Evolutionary conservation across 2,797 vertebrate genomes (phyloP), one percentile per base, ranked within the genome.

Genomic region (Sebastolobus altivelis): DNA sequence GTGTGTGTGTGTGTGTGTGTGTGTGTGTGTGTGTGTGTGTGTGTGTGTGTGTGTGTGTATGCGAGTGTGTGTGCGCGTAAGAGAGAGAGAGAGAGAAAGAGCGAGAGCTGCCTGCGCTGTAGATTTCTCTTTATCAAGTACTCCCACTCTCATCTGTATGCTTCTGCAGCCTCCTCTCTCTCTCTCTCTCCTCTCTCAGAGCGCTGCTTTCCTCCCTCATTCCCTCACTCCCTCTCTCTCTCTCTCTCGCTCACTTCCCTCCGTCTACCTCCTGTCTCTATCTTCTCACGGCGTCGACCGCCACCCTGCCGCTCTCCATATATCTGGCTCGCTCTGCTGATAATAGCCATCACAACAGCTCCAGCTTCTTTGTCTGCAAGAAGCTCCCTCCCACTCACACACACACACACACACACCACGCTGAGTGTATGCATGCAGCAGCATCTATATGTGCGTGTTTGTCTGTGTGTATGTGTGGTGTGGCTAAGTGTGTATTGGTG

Each of bases 61-160:
- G 73, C 25, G 40, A 58, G 76, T 10, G 72, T 29, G 67, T 10
- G 55, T 31, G 75, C 16, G 46, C 22, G 75, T 33, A 22, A 33
- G 16, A 33, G 58, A 33, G 29, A 82, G 75, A 87, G 79, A 73
- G 83, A 87, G 80, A 72, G 68, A 88, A 61, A 85, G 96, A 96
- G 94, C 94, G 96, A 96, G 95, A 94, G 96, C 95, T 95, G 97
- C 96, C 95, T 96, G 96, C 93, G 92, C 89, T 92, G 97, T 97
- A 96, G 97, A 95, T 97, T 97, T 97, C 97, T 97, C 96, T 97
- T 97, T 97, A 98, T 98, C 97, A 97, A 98, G 95, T 97, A 97
- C 98, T 98, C 98, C 98, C 97, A 98, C 98, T 97, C 97, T 97
- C 97, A 99, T 98, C 97, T 98, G 97, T 98, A 99, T 98, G 97